phyloP scores from a whole-genome alignment of 2,113 vertebrate genomes.

The Pipa parva region DNA sequence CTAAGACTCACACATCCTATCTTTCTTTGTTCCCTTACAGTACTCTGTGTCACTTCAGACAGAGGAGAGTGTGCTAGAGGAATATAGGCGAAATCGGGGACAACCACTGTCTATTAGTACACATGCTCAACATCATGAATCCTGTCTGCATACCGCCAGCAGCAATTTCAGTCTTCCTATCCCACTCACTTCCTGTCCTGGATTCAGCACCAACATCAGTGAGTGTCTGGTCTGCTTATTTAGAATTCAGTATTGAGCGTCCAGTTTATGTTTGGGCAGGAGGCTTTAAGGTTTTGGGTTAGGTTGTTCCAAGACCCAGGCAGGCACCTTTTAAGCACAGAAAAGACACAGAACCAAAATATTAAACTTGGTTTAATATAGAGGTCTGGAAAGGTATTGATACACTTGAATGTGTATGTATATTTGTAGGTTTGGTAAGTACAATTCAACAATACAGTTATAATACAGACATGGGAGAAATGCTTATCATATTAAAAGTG shows the following conservation, averaged over 20 bases:
- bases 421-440: too few species aligned
- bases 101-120: conserved; percentile 74
- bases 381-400: too few species aligned
- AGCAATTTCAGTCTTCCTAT: conserved; percentile 94
- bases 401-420: too few species aligned
- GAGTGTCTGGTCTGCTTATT: conserved; percentile 44
- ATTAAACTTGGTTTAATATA: too few species aligned
- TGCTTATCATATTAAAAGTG: too few species aligned
- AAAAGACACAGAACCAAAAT: too few species aligned
- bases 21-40: conserved; percentile 52
- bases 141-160: conserved; percentile 90
- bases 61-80: conserved; percentile 84
- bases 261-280: background rate
- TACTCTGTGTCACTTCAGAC: conserved; percentile 94
- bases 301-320: too few species aligned
- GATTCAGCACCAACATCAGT: conserved; percentile 91
- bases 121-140: conserved; percentile 87
- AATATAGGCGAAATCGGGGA: conserved; percentile 76
- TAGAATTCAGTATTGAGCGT: too few species aligned
- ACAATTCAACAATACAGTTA: too few species aligned
- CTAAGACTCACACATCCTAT: background rate
- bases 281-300: too few species aligned
- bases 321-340: too few species aligned
- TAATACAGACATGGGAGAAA: too few species aligned
- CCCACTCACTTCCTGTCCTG: conserved; percentile 86